Evolutionary conservation across 2,888 invertebrate genomes (phyloP), one percentile per base, ranked within the genome.

Genomic region (Meganola albula): DNA sequence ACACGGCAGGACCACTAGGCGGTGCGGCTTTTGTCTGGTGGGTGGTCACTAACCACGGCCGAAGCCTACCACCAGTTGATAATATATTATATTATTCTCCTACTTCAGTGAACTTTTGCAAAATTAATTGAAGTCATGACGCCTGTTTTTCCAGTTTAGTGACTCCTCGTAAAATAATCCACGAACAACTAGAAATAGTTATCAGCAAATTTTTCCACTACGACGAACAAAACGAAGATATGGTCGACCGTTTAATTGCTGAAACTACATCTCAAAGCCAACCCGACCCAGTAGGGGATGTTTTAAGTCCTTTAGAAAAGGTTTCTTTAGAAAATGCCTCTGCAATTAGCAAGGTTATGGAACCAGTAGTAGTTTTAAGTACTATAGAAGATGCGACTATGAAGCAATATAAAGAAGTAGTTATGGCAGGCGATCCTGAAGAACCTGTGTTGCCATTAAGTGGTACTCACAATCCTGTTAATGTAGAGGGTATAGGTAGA

Each of bases 211-310:
- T 52, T 45, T 79, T 73, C 44, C 51, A 53, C 32, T 33, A 28
- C 0, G 52, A 50, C 3, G 58, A 63, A 26, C 37, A 49, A 0
- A n/a, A n/a, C n/a, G n/a, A n/a, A n/a, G 48, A 51, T 10, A 34
- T 74, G 2, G 64, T 65, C 0, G 67, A 73, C 12, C 60, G 65
- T 0, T 50, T 78, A 1, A 21, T 75, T n/a, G 60, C 63, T 0
- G 73, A 75, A 31, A 59, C 66, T 0, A 64, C 71, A 0, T 67
- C 65, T 27, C 49, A 55, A 10, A 57, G 46, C 18, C 45, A 41
- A n/a, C 31, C 58, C 3, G 77, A 79, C 48, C 71, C 67, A 0
- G 33, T 77, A 0, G 67, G 51, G 1, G 68, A 71, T 1, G 63
- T 67, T 0, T 55, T 77, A 1, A 61, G 60, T 8, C 68, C 73